These are phyloP conservation scores for Gandaritis pyraliata DNA, from an alignment of 2,888 invertebrate genomes.

Conservation along the genomic window DNA sequence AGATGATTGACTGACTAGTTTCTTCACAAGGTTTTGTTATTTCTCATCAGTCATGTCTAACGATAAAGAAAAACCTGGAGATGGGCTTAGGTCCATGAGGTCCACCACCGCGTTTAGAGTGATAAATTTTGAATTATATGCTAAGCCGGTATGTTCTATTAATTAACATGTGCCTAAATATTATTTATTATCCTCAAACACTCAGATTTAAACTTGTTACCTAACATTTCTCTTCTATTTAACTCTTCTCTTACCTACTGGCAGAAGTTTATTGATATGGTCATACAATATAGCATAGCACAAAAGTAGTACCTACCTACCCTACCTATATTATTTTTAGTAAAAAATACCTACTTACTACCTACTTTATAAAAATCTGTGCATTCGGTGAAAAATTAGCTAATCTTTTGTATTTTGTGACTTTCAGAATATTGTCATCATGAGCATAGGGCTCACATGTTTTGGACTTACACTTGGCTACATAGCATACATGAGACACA, in stretches of 20 bases:
- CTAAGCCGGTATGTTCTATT: conserved; percentile 90
- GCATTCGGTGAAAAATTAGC: too few species aligned
- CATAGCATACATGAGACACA: conserved; percentile 92
- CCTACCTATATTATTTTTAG: too few species aligned
- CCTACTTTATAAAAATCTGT: too few species aligned
- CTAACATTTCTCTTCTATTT: neutral
- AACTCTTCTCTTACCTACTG: neutral
- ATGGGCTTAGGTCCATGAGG: conserved; percentile 89
- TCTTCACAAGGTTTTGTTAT: too few species aligned
- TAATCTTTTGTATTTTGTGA: neutral
- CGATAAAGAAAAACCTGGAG: conserved; percentile 85
- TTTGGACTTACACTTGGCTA: conserved; percentile 91
- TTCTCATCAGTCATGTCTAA: conserved; percentile 45
- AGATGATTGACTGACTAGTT: too few species aligned
- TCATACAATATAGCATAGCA: too few species aligned
- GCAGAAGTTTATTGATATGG: neutral
- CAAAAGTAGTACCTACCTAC: too few species aligned
- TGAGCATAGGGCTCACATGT: conserved; percentile 91
- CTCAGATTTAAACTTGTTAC: neutral
- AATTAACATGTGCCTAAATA: too few species aligned
- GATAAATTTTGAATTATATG: conserved; percentile 95
- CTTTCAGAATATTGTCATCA: conserved; percentile 92
- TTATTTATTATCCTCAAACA: too few species aligned
- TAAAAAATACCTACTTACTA: too few species aligned
- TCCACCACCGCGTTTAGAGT: conserved; percentile 91